Conservation (phyloP, 1,140 invertebrate genomes). For the Drosophila mayri region DNA sequence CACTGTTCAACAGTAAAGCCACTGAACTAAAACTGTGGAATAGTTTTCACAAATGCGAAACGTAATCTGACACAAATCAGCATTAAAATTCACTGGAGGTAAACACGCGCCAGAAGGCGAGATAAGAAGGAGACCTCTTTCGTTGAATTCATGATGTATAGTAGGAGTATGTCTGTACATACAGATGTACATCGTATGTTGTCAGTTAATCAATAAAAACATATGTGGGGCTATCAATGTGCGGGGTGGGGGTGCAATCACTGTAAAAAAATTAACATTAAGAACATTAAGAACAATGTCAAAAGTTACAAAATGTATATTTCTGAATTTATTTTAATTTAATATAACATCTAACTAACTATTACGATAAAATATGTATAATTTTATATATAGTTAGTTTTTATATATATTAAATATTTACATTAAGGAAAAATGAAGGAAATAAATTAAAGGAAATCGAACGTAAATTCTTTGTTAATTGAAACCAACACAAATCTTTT, state of each 20-base stretch:
- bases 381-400: no score
- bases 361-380: not conserved
- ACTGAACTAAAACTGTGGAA: constrained; percentile 21
- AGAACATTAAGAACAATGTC: no score
- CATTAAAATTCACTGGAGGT: constrained; percentile 57
- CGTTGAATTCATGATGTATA: constrained; percentile 38
- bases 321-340: not conserved
- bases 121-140: constrained; percentile 71
- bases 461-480: no score
- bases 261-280: no score
- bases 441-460: no score
- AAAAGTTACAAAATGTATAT: not conserved
- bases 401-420: not conserved
- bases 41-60: constrained; percentile 39
- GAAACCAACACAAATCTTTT: not conserved
- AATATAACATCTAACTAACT: not conserved
- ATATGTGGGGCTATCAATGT: constrained; percentile 14
- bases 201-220: constrained; percentile 50
- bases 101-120: constrained; percentile 66
- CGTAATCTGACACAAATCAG: constrained; percentile 32
- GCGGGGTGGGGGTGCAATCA: not conserved
- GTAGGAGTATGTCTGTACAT: not conserved
- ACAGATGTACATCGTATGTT: constrained; percentile 60
- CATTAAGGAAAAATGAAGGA: no score
- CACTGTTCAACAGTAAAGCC: constrained; percentile 28